phyloP scores from a whole-genome alignment of 2,888 invertebrate genomes.

The Apamea sordens region DNA sequence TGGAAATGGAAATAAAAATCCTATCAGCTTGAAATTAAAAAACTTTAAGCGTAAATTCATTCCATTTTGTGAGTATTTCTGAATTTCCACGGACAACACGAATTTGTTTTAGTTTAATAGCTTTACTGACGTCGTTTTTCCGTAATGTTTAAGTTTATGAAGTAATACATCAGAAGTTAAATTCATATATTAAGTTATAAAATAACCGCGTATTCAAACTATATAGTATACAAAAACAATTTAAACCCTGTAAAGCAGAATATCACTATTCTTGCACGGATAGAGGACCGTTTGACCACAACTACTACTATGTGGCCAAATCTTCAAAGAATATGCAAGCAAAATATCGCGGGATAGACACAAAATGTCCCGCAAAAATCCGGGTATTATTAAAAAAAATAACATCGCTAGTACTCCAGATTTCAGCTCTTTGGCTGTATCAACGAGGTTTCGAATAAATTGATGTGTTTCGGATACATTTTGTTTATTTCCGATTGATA shows the following conservation, averaged over 20 bases:
- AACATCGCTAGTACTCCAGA: slow-evolving; percentile 59
- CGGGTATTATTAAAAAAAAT: slow-evolving; percentile 2
- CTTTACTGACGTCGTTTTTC: neutral
- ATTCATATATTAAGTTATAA: neutral
- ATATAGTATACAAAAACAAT: no score
- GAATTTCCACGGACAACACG: neutral
- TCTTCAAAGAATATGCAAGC: neutral
- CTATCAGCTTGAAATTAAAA: slow-evolving; percentile 39
- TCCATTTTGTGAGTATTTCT: slow-evolving; percentile 10
- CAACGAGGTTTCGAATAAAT: slow-evolving; percentile 59
- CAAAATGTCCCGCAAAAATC: slow-evolving; percentile 3
- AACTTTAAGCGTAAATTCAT: slow-evolving; percentile 19
- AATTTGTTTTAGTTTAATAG: slow-evolving; percentile 5
- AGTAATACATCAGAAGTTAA: neutral
- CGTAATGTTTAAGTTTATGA: neutral
- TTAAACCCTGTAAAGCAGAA: no score
- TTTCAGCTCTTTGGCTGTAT: slow-evolving; percentile 50
- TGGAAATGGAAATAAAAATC: slow-evolving; percentile 26
- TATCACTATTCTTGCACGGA: slow-evolving; percentile 7
- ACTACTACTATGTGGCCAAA: no score
- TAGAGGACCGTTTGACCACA: neutral
- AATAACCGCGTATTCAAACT: neutral
- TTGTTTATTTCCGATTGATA: slow-evolving; percentile 48
- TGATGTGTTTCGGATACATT: slow-evolving; percentile 55
- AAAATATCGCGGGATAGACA: neutral